Percentiles rank a stretch among this genome's conserved stretches.
Evolutionary conservation across 2,113 vertebrate genomes (phyloP).

Genomic region (Malurus alboscapulatus): DNA sequence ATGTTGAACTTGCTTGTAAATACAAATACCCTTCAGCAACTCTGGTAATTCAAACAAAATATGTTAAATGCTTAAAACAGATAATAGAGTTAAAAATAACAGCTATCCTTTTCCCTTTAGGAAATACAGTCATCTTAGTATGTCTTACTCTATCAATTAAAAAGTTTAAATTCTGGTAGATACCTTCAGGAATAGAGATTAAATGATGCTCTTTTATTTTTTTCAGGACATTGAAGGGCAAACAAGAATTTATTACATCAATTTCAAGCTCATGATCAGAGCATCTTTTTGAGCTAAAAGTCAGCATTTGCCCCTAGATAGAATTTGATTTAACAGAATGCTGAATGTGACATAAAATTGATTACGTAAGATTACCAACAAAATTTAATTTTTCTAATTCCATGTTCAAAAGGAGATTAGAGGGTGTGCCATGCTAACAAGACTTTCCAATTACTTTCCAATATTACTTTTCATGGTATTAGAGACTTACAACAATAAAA

Average conservation of each 20-base stretch:
- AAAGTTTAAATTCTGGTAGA: not conserved
- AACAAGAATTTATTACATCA: not conserved
- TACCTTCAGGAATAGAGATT: not conserved
- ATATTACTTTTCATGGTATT: not conserved
- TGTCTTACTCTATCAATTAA: not conserved
- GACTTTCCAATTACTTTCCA: not conserved
- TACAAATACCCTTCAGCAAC: not conserved
- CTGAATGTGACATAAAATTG: not conserved
- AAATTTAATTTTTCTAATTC: not conserved
- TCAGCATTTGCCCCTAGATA: not conserved
- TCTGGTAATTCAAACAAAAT: not conserved
- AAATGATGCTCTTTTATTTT: not conserved
- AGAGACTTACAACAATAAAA: not conserved
- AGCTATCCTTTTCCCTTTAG: not conserved
- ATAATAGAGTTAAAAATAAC: not conserved
- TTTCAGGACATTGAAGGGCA: not conserved
- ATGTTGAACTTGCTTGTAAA: not conserved
- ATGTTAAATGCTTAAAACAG: not conserved
- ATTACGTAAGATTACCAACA: not conserved
- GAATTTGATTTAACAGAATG: slow-evolving; percentile 15
- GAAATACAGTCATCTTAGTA: not conserved
- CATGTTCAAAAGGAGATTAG: not conserved
- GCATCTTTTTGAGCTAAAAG: not conserved
- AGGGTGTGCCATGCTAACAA: not conserved
- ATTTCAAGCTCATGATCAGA: not conserved